phyloP scores from a whole-genome alignment of 2,888 invertebrate species.

The Cantharis nigra region DNA sequence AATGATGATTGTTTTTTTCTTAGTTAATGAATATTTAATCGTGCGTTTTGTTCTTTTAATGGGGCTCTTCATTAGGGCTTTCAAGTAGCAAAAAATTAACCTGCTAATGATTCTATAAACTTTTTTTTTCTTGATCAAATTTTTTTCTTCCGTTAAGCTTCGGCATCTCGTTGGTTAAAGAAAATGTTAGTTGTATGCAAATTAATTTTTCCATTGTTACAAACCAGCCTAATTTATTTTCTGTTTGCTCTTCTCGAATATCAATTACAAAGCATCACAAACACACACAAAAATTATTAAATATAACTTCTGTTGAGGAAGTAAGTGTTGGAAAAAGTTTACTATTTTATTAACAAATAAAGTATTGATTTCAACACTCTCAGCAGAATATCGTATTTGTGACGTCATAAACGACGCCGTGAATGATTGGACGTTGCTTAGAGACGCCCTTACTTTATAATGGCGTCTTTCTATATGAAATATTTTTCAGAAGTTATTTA shows the following conservation, averaged over 20 bases:
- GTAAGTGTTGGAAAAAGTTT: slow-evolving; percentile 19
- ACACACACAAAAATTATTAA: neutral
- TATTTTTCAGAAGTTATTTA: slow-evolving; percentile 14
- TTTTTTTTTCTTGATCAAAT: neutral
- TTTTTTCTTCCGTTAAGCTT: neutral
- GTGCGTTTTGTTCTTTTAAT: neutral
- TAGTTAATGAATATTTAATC: neutral
- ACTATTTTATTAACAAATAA: slow-evolving; percentile 43
- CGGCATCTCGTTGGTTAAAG: neutral
- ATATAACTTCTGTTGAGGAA: neutral
- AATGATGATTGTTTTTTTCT: neutral
- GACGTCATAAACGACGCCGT: slow-evolving; percentile 53
- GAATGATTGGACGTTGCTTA: slow-evolving; percentile 55
- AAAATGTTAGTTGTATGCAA: neutral
- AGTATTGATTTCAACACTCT: slow-evolving; percentile 47
- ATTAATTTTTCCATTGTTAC: neutral
- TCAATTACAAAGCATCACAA: neutral
- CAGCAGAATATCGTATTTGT: slow-evolving; percentile 46
- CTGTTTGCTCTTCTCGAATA: neutral
- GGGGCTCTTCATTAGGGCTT: neutral
- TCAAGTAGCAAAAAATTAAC: neutral
- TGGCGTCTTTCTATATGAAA: slow-evolving; percentile 45
- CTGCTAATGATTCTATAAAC: neutral
- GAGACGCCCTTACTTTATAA: slow-evolving; percentile 54
- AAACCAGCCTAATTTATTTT: neutral